Conservation (phyloP, 2,797 vertebrate species). For the Nyctalus aviator region DNA sequence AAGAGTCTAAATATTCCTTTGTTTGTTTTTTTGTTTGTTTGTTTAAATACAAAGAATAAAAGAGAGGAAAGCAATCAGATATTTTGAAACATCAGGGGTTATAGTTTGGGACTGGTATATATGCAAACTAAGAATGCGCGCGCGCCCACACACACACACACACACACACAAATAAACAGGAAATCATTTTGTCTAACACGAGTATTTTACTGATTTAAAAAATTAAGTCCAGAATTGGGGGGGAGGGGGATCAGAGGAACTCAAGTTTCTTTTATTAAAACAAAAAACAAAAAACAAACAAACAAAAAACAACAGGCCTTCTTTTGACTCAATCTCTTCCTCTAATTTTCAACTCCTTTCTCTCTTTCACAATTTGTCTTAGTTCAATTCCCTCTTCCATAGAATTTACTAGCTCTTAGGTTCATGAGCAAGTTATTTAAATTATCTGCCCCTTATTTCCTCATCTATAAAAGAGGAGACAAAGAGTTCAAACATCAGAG, state of each 20-base stretch:
- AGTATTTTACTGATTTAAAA: not conserved
- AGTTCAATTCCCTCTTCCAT: not conserved
- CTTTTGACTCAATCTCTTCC: not conserved
- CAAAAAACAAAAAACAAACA: not conserved
- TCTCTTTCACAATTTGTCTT: not conserved
- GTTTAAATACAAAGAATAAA: not conserved
- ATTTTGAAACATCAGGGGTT: not conserved
- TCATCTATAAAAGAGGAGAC: not conserved
- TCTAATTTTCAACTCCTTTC: not conserved
- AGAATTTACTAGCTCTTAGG: not conserved
- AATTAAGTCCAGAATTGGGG: not conserved
- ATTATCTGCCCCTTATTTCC: constrained; percentile 18
- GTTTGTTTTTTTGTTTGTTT: not conserved
- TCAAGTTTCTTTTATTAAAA: not conserved
- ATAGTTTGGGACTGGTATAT: not conserved
- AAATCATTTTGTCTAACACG: not conserved
- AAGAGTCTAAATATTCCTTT: not conserved
- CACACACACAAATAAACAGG: not conserved
- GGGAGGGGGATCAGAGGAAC: not conserved
- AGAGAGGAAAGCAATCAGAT: not conserved
- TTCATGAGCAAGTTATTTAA: not conserved
- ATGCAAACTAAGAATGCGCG: not conserved
- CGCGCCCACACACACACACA: too few relatives aligned
- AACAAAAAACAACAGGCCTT: not conserved
- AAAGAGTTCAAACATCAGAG: not conserved